Conservation (phyloP, 2,797 vertebrate species). For the Enteromius treurensis region DNA sequence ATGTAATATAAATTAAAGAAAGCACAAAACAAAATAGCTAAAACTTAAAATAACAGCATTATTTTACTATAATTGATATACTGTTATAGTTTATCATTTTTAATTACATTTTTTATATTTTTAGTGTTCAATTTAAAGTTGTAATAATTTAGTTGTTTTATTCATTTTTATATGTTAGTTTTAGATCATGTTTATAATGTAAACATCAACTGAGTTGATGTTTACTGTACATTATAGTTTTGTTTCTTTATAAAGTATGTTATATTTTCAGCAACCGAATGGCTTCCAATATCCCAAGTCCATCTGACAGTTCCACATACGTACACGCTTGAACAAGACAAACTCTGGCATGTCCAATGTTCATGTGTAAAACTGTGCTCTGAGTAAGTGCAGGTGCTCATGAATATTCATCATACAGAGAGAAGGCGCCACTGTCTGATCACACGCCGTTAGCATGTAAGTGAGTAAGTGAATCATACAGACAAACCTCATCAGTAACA, state of each 20-base stretch:
- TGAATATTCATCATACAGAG: conserved; percentile 58
- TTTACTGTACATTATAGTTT: background rate
- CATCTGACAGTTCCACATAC: background rate
- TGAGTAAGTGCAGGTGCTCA: conserved; percentile 60
- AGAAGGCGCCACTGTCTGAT: conserved; percentile 53
- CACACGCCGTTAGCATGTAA: conserved; percentile 29
- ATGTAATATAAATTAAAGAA: no score
- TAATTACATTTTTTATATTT: no score
- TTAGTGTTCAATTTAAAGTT: no score
- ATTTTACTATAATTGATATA: no score
- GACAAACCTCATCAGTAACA: background rate
- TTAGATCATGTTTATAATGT: no score
- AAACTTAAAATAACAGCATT: no score
- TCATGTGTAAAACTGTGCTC: conserved; percentile 45
- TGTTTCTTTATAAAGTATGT: background rate
- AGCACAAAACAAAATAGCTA: no score
- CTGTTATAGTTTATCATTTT: no score
- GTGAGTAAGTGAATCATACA: background rate
- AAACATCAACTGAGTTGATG: background rate
- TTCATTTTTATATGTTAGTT: no score
- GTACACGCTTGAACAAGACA: background rate
- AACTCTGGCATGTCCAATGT: conserved; percentile 5
- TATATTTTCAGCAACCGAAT: background rate
- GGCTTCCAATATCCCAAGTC: background rate
- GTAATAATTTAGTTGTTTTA: no score